Percentiles rank a stretch among this genome's conserved stretches.
phyloP scores from a whole-genome alignment of 2,797 vertebrate genomes.

The Knipowitschia caucasica region DNA sequence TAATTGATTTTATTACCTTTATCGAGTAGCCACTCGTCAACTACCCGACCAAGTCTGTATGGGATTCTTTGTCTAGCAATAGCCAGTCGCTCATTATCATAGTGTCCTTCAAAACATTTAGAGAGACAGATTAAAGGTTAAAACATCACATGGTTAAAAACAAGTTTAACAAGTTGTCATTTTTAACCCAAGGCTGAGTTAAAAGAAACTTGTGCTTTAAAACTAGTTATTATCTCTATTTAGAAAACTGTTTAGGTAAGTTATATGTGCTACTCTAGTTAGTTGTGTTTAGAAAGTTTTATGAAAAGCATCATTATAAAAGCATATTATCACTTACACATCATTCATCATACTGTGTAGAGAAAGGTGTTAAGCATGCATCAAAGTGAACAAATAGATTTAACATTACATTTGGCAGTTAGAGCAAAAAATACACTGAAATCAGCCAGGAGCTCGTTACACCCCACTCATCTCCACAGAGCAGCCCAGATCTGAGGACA shows the following conservation, averaged over 20 bases:
- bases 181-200: constrained; percentile 74
- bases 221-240: constrained; percentile 77
- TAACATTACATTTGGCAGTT: constrained; percentile 20
- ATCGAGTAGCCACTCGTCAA: constrained; percentile 99
- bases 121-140: constrained; percentile 94
- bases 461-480: constrained; percentile 17
- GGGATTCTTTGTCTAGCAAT: constrained; percentile 99
- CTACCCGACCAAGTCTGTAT: constrained; percentile 99
- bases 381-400: constrained; percentile 32
- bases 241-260: constrained; percentile 80
- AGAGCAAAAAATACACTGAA: constrained; percentile 23
- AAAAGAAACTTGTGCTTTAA: constrained; percentile 72
- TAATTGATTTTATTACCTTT: constrained; percentile 94
- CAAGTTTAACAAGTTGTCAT: constrained; percentile 79
- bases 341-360: constrained; percentile 42
- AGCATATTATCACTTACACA: constrained; percentile 48
- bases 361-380: constrained; percentile 46
- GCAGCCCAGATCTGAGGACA: constrained; percentile 1
- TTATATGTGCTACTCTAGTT: constrained; percentile 78
- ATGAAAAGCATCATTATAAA: constrained; percentile 54
- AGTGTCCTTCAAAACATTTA: constrained; percentile 99
- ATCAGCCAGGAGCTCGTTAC: constrained; percentile 24
- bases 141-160: constrained; percentile 84
- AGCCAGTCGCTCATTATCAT: constrained; percentile 99
- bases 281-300: constrained; percentile 66